Base-by-base conservation (phyloP, 2,888 invertebrate genomes). In the Noctua janthina region DNA sequence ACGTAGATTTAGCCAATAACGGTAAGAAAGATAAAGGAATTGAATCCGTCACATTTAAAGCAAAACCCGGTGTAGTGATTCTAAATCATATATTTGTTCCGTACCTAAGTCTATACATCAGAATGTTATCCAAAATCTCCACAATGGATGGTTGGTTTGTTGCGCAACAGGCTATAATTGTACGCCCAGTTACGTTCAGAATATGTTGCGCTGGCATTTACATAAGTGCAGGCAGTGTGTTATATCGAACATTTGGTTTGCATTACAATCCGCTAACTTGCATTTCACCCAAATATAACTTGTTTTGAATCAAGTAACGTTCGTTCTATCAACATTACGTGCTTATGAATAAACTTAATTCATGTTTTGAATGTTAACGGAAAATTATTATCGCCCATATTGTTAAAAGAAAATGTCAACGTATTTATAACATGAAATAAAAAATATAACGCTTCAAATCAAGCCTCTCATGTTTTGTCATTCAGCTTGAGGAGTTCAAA, bases 101-200 rank as follows among this genome's bases (percentile, higher is more conserved):
- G 49, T 46, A 51, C 43, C n/a, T 68, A 35, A 68, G 51, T 71
- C 76, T 76, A 67, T 80, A 49, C 15, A 83, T 83, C 51, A 87
- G 51, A 71, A 79, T 80, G 66, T 70, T 87, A 81, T 84, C 66
- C 73, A 77, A 87, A 85, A 73, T 75, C 81, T 84, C 67, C 73
- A 70, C 59, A 76, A 73, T 77, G 73, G 69, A 77, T 75, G 76
- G 87, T 74, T 72, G 84, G 81, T 81, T 81, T 80, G 87, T 84
- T 85, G 81, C 70, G 84, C 85, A 85, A 87, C 85, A 87, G 87
- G 85, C 85, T 74, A 67, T 84, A 84, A 77, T 77, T 84, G 85
- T 78, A 78, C 73, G 85, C 66, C 77, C 72, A 66, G 84, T 80
- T 87, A 84, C 74, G 54, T 85, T 84, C 77, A 39, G 84, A 84